phyloP scores from a whole-genome alignment of 2,888 invertebrate species.

The Pegoplata infirma region DNA sequence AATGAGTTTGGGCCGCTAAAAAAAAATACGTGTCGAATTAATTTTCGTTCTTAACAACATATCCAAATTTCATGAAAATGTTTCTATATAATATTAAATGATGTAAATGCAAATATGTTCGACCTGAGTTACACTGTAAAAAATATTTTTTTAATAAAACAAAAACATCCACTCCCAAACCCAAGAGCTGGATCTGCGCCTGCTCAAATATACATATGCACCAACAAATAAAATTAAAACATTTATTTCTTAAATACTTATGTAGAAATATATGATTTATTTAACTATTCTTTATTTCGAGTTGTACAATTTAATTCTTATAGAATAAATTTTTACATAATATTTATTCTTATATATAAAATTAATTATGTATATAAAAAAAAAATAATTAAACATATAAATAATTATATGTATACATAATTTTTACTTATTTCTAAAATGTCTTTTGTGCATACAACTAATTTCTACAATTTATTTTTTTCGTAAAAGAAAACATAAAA shows the following conservation, averaged over 20 bases:
- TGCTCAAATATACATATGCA: no score
- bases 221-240: no score
- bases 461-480: neutral
- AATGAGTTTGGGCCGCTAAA: no score
- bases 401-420: neutral
- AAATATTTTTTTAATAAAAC: no score
- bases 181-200: no score
- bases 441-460: neutral
- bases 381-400: neutral
- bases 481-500: neutral
- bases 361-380: conserved; percentile 5
- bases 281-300: conserved; percentile 26
- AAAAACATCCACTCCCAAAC: no score
- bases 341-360: conserved; percentile 6
- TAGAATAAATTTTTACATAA: conserved; percentile 41
- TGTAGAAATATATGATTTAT: conserved; percentile 24
- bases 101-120: no score
- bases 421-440: neutral
- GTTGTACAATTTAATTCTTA: conserved; percentile 42
- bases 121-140: no score
- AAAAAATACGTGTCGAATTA: no score
- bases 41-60: no score
- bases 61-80: no score
- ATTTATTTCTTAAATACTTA: neutral
- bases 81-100: no score